Evolutionary conservation across 2,888 invertebrate species (phyloP).

Genomic region (Perdita meconis): DNA sequence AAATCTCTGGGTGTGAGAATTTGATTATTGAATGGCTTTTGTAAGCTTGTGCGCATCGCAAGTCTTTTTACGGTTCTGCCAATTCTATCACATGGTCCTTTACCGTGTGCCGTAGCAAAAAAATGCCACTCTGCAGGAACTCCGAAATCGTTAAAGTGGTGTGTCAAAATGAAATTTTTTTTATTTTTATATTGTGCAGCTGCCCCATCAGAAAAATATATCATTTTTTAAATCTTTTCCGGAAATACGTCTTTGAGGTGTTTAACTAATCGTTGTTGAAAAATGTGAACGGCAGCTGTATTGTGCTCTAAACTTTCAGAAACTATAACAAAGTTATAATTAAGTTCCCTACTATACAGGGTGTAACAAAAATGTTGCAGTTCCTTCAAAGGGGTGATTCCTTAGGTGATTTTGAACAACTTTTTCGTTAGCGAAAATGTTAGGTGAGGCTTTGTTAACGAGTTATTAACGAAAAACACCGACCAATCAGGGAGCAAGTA

Average conservation of each 20-base stretch:
- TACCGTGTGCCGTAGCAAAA: constrained; percentile 7
- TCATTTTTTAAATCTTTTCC: neutral
- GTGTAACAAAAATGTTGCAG: too few species aligned
- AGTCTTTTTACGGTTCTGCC: too few species aligned
- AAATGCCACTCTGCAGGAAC: constrained; percentile 4
- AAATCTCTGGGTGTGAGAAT: neutral
- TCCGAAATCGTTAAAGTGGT: constrained; percentile 1
- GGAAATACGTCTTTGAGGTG: neutral
- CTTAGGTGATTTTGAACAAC: too few species aligned
- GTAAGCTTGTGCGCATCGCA: too few species aligned
- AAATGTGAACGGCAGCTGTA: constrained; percentile 4
- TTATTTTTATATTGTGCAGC: neutral
- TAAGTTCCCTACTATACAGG: neutral
- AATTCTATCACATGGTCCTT: constrained; percentile 5
- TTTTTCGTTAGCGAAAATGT: too few species aligned
- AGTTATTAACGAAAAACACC: too few species aligned
- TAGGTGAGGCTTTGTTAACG: too few species aligned
- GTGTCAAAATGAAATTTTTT: constrained; percentile 1
- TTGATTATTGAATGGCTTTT: neutral
- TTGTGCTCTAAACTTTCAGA: neutral
- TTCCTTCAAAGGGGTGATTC: too few species aligned
- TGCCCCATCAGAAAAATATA: neutral
- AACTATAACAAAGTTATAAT: constrained; percentile 3
- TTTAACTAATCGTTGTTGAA: neutral
- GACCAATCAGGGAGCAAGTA: too few species aligned